Evolutionary conservation across 2,888 invertebrate genomes (phyloP).

Genomic region (Diarsia brunnea): DNA sequence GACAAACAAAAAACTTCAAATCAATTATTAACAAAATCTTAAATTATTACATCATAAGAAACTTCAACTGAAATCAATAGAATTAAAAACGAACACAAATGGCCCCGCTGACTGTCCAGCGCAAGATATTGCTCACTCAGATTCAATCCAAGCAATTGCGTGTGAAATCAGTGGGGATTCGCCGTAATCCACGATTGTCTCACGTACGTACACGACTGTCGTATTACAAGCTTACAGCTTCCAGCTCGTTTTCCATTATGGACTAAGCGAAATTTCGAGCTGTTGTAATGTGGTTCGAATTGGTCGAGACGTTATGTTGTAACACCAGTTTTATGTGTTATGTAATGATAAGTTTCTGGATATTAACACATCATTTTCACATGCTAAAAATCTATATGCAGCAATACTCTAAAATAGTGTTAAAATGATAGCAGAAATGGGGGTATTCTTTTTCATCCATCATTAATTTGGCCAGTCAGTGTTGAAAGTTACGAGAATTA

Average conservation of each 20-base stretch:
- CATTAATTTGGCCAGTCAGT: neutral
- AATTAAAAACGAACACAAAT: conserved; percentile 41
- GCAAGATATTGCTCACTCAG: conserved; percentile 53
- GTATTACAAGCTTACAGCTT: conserved; percentile 58
- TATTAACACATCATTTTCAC: neutral
- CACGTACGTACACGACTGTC: conserved; percentile 54
- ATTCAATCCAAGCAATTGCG: conserved; percentile 63
- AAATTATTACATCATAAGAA: neutral
- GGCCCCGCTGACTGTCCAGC: conserved; percentile 50
- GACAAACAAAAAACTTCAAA: neutral
- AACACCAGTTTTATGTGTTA: neutral
- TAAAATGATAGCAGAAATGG: neutral
- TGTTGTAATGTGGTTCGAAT: conserved; percentile 29
- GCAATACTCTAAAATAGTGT: neutral
- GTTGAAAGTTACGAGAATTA: neutral
- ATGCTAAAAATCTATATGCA: neutral
- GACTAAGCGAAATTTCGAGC: conserved; percentile 45
- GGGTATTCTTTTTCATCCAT: neutral
- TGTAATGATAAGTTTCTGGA: neutral
- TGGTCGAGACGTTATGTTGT: conserved; percentile 25
- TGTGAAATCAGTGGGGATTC: conserved; percentile 54
- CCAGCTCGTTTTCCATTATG: conserved; percentile 59
- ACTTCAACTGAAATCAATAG: conserved; percentile 1
- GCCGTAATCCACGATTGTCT: conserved; percentile 55
- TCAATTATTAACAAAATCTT: too few relatives aligned